phyloP scores from a whole-genome alignment of 1,140 invertebrate species.

The Ips nitidus region DNA sequence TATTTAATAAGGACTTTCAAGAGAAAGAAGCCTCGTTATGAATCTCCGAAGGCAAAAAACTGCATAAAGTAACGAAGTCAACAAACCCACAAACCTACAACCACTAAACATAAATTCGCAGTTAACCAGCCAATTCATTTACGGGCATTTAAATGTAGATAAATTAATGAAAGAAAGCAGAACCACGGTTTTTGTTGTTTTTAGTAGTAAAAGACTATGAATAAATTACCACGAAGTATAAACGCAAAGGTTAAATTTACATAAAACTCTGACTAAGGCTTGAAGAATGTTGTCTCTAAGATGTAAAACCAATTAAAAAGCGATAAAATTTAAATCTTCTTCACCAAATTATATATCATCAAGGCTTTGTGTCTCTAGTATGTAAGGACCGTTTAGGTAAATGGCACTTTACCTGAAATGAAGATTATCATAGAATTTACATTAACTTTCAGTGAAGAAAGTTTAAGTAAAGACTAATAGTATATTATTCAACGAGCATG shows the following conservation, averaged over 20 bases:
- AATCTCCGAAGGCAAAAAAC: background rate
- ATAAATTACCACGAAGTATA: constrained; percentile 18
- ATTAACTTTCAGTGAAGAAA: constrained; percentile 1
- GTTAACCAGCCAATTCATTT: constrained; percentile 1
- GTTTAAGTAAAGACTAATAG: no score
- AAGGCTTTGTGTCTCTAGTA: constrained; percentile 14
- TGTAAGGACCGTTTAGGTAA: constrained; percentile 14
- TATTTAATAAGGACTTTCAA: background rate
- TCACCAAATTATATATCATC: constrained; percentile 28
- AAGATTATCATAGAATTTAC: constrained; percentile 1
- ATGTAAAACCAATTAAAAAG: constrained; percentile 30
- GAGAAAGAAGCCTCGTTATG: background rate
- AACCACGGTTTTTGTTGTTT: constrained; percentile 12
- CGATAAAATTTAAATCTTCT: constrained; percentile 26
- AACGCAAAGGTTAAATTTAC: constrained; percentile 27
- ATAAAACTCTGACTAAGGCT: constrained; percentile 24
- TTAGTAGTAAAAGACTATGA: constrained; percentile 23
- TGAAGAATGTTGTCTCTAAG: constrained; percentile 22
- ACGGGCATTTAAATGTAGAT: constrained; percentile 13
- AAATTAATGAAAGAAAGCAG: constrained; percentile 16
- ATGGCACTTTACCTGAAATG: background rate
- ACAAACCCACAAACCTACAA: background rate
- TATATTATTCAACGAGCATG: no score
- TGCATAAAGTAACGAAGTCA: background rate
- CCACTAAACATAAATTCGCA: background rate